These are phyloP conservation scores for Agrilus mali DNA, from an alignment of 2,888 invertebrate genomes.

Conservation along the genomic window DNA sequence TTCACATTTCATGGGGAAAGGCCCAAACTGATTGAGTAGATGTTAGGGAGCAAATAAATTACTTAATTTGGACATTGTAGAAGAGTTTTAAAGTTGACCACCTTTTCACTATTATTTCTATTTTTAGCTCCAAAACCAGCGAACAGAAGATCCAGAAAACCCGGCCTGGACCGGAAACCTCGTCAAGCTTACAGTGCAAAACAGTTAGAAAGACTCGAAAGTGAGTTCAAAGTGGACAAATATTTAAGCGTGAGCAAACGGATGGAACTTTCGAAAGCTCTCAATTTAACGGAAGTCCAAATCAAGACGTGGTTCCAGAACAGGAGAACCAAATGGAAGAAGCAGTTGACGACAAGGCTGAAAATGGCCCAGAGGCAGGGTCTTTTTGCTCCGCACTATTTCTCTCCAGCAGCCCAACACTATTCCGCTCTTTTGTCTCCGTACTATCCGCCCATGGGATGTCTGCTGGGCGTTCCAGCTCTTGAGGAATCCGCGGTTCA, in stretches of 20 bases:
- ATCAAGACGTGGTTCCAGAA: conserved; percentile 98
- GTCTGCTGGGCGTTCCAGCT: conserved; percentile 45
- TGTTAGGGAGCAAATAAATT: no score
- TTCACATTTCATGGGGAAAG: no score
- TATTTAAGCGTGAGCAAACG: conserved; percentile 92
- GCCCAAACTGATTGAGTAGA: no score
- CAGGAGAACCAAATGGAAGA: conserved; percentile 93
- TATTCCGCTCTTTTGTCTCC: conserved; percentile 49
- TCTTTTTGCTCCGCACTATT: conserved; percentile 56
- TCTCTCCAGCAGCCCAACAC: conserved; percentile 45
- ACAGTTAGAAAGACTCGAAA: conserved; percentile 81
- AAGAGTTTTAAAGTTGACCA: no score
- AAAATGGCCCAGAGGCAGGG: conserved; percentile 84
- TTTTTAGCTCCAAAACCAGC: conserved; percentile 64
- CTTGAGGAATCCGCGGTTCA: conserved; percentile 27
- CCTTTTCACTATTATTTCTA: background rate
- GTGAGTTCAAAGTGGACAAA: conserved; percentile 91
- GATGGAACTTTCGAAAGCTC: conserved; percentile 80
- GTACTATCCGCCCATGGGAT: conserved; percentile 48
- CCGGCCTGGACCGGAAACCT: conserved; percentile 86
- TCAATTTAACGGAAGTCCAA: conserved; percentile 86
- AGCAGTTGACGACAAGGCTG: conserved; percentile 80
- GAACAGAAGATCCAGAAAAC: conserved; percentile 69
- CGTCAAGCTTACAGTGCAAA: conserved; percentile 93
- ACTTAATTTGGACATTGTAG: no score